Percentiles rank a stretch among this genome's conserved stretches.
phyloP scores from a whole-genome alignment of 2,113 vertebrate species.

The Leucosticte australis region DNA sequence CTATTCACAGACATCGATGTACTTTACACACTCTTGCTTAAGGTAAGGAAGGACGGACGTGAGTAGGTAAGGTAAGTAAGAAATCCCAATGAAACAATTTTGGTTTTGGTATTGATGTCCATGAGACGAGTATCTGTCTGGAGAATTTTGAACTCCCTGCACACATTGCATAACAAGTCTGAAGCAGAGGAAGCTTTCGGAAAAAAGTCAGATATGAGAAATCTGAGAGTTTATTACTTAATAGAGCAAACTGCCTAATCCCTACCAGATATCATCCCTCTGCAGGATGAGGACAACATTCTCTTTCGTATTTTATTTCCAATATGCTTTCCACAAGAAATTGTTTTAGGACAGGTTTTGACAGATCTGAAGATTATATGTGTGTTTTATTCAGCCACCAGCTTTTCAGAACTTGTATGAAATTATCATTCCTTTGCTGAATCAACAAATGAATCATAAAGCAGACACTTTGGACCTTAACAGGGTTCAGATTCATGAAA shows the following conservation, averaged over 20 bases:
- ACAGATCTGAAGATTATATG: neutral
- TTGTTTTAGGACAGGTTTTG: neutral
- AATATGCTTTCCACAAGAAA: neutral
- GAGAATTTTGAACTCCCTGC: neutral
- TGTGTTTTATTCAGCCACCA: neutral
- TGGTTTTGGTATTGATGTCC: neutral
- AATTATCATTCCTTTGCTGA: neutral
- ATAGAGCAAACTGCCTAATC: neutral
- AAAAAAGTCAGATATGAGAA: neutral
- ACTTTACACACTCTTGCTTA: neutral
- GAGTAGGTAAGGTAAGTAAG: neutral
- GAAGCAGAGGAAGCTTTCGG: fast-evolving
- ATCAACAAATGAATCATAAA: neutral
- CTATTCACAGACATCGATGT: neutral
- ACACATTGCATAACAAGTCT: neutral
- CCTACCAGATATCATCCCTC: neutral
- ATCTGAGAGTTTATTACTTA: neutral
- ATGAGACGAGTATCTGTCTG: neutral
- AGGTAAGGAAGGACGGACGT: neutral
- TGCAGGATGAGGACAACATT: neutral
- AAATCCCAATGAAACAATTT: neutral
- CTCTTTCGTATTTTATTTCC: neutral
- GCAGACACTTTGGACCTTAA: neutral
- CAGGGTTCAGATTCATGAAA: neutral
- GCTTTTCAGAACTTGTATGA: neutral